Base-by-base conservation (phyloP, 2,797 vertebrate species). In the Champsocephalus gunnari region DNA sequence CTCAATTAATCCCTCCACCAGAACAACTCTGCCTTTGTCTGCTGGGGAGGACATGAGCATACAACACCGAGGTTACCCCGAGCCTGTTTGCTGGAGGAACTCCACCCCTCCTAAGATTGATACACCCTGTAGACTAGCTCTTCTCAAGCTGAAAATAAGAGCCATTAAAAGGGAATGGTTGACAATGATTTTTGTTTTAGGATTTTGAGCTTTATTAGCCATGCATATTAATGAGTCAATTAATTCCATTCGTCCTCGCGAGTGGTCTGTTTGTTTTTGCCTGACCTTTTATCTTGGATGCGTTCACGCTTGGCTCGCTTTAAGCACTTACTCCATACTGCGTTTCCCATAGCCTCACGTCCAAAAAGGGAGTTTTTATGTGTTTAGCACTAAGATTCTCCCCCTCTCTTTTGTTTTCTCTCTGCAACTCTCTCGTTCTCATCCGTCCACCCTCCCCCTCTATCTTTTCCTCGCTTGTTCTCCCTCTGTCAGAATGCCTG, bases 191-290 rank as follows among this genome's bases (percentile, higher is more conserved):
- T 94, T 93, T 89, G 89, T 93, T 92, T 94, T 93, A 92, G 88
- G 93, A 94, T 94, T 94, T 93, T 76, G 91, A 93, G 94, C 95
- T 96, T 96, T 96, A 95, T 96, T 96, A 96, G 95, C 92, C 92
- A 93, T 95, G 93, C 93, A 95, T 96, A 95, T 94, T 96, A 96
- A 97, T 96, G 94, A 97, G 95, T 97, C 96, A 94, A 96, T 97
- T 96, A 96, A 96, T 97, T 94, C 95, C 90, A 95, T 96, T 96
- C 95, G 95, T 96, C 94, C 95, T 95, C 87, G 94, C 94, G 81
- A 96, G 92, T 95, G 93, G 93, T 96, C 94, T 97, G 95, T 97
- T 97, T 97, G 96, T 96, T 96, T 97, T 96, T 93, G 87, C 91
- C 93, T 95, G 92, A 96, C 95, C 95, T 95, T 96, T 97, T 94